Base-by-base conservation (phyloP, 1,140 invertebrate species). In the Yoshiicerus persimilis region DNA sequence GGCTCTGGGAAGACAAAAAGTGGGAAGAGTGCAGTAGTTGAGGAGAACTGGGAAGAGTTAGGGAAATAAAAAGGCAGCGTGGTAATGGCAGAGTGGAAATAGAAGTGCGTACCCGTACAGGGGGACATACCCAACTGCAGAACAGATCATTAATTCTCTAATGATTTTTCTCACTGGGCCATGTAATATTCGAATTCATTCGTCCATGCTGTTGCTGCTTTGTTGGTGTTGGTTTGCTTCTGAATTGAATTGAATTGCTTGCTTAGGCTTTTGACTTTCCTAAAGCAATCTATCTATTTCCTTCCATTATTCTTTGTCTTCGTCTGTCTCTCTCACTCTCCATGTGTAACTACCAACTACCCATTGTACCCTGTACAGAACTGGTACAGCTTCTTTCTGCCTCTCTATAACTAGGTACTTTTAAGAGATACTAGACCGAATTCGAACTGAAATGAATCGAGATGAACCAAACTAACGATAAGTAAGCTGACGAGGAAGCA, bases 91-190 rank as follows among this genome's bases (percentile, higher is more conserved):
- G 11, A 75, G 32, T 34, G 70, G 30, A 75, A 30, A 10, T 3
- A 13, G 2, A 16, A 75, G 66, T 75, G 4, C 10, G 23, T 32
- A 30, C n/a, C n/a, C 62, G 5, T 32, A 13, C 16, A 80, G 75
- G 27, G 38, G 75, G 75, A 80, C 32, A 80, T 30, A 34, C 30
- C 75, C 30, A 80, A 80, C 34, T 36, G 10, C 75, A 80, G 34
- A 80, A 80, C 75, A 80, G 75, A 80, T 80, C 75, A 47, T 84
- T 84, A 84, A 84, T 84, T 62, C 83, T 62, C 83, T 84, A 84
- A 84, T 84, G 83, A 84, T 84, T 84, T 84, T 84, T 84, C 83
- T 84, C 83, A 84, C 41, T 84, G 83, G 83, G 83, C 83, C 83
- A 56, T 84, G 83, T 84, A 84, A 84, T 84, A 84, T 84, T 41